Percentiles rank a stretch among this genome's conserved stretches.
Conservation (phyloP, 2,797 vertebrate species). For the Danionella dracula region DNA sequence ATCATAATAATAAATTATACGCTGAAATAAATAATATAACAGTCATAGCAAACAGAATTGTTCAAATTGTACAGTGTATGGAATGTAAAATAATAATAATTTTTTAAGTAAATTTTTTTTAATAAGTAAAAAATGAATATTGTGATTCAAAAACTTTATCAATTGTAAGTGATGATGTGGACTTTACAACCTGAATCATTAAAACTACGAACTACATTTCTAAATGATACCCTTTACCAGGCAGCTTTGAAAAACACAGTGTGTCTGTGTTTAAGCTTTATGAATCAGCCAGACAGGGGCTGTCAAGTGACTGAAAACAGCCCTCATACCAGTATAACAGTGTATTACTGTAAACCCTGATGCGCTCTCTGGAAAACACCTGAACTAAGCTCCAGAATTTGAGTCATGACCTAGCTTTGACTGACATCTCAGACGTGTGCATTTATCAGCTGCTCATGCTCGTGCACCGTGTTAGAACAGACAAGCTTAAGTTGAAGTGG, state of each 20-base stretch:
- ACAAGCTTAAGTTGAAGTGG: not conserved
- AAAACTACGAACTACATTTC: too few relatives aligned
- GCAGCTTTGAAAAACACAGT: conserved; percentile 1
- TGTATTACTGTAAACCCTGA: conserved; percentile 33
- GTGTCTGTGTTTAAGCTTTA: not conserved
- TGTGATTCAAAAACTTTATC: too few relatives aligned
- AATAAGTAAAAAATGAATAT: too few relatives aligned
- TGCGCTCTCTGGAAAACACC: conserved; percentile 24
- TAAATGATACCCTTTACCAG: too few relatives aligned
- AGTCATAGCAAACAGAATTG: too few relatives aligned
- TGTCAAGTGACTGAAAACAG: not conserved
- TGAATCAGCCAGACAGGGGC: conserved; percentile 31
- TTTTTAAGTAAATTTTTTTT: too few relatives aligned
- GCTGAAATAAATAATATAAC: too few relatives aligned
- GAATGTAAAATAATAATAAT: too few relatives aligned
- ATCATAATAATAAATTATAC: too few relatives aligned
- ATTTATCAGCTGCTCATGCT: not conserved
- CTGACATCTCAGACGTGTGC: not conserved
- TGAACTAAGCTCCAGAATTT: conserved; percentile 1
- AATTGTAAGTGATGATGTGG: too few relatives aligned
- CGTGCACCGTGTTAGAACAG: conserved; percentile 5
- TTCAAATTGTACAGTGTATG: too few relatives aligned
- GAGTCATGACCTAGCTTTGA: not conserved
- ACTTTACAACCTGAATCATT: too few relatives aligned
- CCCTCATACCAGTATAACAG: not conserved